Evolutionary conservation across 2,888 invertebrate genomes (phyloP).

Genomic region (Kuschelorhynchus macadamiae): DNA sequence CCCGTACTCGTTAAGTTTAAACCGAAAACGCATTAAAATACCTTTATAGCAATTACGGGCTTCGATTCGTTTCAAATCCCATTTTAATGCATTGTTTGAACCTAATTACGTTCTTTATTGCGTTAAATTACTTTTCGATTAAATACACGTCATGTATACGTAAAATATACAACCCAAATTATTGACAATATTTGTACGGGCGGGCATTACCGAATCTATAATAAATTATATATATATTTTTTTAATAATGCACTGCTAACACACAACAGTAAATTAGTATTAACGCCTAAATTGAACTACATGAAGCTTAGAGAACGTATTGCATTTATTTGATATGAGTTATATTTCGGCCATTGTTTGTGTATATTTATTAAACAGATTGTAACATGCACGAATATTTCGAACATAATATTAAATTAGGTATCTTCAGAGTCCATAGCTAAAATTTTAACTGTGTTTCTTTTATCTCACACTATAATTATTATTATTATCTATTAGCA

Average conservation of each 20-base stretch:
- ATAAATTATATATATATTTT: conserved; percentile 33
- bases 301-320: not conserved
- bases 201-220: conserved; percentile 29
- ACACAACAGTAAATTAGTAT: conserved; percentile 5
- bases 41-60: conserved; percentile 14
- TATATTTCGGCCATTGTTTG: too few species aligned
- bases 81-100: conserved; percentile 34
- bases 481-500: too few species aligned
- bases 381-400: too few species aligned
- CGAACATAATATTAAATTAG: too few species aligned
- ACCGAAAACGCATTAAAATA: not conserved
- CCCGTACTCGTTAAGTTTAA: too few species aligned
- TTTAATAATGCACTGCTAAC: conserved; percentile 30
- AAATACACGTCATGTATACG: conserved; percentile 32
- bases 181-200: conserved; percentile 32
- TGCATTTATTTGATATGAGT: not conserved
- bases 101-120: conserved; percentile 42
- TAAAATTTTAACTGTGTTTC: too few species aligned
- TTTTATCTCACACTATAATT: too few species aligned
- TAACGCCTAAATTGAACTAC: not conserved
- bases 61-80: conserved; percentile 30
- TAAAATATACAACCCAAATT: conserved; percentile 38
- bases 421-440: too few species aligned
- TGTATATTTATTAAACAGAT: too few species aligned
- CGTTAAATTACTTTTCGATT: conserved; percentile 38